Conservation (phyloP, 2,113 vertebrate genomes). For the Ovis aries region DNA sequence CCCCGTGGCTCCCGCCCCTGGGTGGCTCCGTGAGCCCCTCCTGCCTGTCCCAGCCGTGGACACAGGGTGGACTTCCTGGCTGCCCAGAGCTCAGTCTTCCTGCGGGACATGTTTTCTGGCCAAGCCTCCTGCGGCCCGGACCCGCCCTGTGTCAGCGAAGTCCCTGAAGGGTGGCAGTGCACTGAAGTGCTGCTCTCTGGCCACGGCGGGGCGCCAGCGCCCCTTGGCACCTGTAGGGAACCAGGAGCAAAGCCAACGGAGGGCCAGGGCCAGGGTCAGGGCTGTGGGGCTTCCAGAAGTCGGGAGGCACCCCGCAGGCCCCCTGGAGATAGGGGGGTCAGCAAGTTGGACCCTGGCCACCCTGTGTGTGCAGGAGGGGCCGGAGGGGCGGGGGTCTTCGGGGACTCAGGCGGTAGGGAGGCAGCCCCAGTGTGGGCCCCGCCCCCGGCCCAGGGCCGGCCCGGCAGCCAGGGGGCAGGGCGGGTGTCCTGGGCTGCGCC, state of each 20-base stretch:
- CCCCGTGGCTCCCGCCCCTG: not conserved
- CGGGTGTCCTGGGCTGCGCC: not conserved
- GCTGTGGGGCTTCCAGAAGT: not conserved
- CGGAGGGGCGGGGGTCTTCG: not conserved
- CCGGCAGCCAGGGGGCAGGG: not conserved
- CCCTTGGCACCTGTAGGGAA: too few relatives aligned
- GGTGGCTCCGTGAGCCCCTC: not conserved
- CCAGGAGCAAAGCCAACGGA: rapidly evolving
- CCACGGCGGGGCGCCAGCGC: not conserved
- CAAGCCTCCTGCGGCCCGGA: not conserved
- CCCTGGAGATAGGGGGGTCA: not conserved
- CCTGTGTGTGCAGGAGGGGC: not conserved
- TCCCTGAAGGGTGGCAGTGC: not conserved
- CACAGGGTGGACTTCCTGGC: rapidly evolving
- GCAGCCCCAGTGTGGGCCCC: not conserved
- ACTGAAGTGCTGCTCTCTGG: not conserved
- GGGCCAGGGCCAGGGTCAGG: not conserved
- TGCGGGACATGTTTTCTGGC: rapidly evolving
- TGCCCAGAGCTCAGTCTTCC: not conserved
- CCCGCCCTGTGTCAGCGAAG: rapidly evolving
- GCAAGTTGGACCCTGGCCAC: not conserved
- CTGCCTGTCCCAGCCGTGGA: not conserved
- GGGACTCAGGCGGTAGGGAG: not conserved
- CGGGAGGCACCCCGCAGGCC: not conserved
- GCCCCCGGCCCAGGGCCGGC: not conserved